Conservation (phyloP, 2,888 invertebrate genomes). For the Lasius platythorax region DNA sequence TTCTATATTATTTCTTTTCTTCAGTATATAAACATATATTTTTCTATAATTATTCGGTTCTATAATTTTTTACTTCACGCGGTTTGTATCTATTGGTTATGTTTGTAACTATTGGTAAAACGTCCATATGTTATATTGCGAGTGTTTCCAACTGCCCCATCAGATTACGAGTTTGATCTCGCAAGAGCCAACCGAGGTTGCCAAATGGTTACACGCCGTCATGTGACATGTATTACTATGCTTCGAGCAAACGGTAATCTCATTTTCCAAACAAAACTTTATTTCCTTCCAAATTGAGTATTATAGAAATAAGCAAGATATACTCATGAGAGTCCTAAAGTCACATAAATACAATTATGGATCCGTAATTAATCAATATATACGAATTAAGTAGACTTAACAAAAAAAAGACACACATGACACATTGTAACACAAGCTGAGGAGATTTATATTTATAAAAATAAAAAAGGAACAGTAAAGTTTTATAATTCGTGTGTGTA, state of each 20-base stretch:
- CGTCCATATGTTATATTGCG: conserved; percentile 56
- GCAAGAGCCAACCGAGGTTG: conserved; percentile 68
- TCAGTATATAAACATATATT: background rate
- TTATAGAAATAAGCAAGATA: conserved; percentile 45
- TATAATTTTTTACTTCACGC: conserved; percentile 32
- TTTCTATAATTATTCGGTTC: conserved; percentile 12
- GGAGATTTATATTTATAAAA: background rate
- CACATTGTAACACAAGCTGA: background rate
- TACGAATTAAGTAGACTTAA: background rate
- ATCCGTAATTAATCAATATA: background rate
- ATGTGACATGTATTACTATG: conserved; percentile 38
- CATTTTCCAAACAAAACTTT: conserved; percentile 65
- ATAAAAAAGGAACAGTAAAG: background rate
- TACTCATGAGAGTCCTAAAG: too few species aligned
- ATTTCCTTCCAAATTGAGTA: conserved; percentile 66
- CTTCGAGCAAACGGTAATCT: conserved; percentile 58
- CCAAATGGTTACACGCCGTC: conserved; percentile 68
- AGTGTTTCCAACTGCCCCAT: conserved; percentile 66
- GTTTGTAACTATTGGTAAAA: conserved; percentile 59
- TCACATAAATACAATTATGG: background rate
- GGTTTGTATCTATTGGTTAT: conserved; percentile 52
- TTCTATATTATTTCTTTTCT: background rate
- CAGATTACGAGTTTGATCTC: conserved; percentile 74
- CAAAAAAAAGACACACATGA: background rate
- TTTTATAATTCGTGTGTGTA: too few species aligned